Evolutionary conservation across 1,140 invertebrate species (phyloP), one percentile per base, ranked within the genome.

Genomic region (Nautilus pompilius): DNA sequence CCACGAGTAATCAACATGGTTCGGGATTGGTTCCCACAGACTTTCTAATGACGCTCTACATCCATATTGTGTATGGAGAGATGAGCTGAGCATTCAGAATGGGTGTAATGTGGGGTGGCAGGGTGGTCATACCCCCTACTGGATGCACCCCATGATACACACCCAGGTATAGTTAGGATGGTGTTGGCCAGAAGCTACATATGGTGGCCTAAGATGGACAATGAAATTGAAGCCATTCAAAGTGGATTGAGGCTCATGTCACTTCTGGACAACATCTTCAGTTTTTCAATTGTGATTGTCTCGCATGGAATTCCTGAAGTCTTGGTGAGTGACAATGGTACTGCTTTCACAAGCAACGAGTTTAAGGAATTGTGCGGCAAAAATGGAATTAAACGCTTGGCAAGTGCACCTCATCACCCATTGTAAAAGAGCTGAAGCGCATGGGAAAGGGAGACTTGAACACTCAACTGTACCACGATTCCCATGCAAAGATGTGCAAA

Each of bases 121-220:
- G 63, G 17, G 48, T 65, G 13, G 26, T 83, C 15, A 75, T 84
- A 33, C 84, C 86, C 33, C 56, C 68, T 82, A 8, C 58, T 83
- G 13, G 24, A 72, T 33, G 66, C 73, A 55, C 72, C 86, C 29
- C 84, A 85, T 69, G 45, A 49, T 1, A 69, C 70, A 13, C 83
- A 86, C 68, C 67, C 77, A 34, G 82, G 84, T 2, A 81, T 84
- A 5, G 72, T 80, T 3, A 72, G 80, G 53, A 84, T 83, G 70
- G 32, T 58, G 8, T 45, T 79, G 5, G 79, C 84, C 5, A 61
- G 84, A 0, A 71, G 61, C 2, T 80, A 80, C 58, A 67, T 83
- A 2, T 86, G 77, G 74, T 86, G 84, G 84, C 78, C 78, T 30
- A 69, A 74, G 1, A 77, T 85, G 0, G 81, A 87, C 62, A 28